These are phyloP conservation scores for Scomber colias DNA, from an alignment of 2,113 vertebrate species.

Conservation along the genomic window DNA sequence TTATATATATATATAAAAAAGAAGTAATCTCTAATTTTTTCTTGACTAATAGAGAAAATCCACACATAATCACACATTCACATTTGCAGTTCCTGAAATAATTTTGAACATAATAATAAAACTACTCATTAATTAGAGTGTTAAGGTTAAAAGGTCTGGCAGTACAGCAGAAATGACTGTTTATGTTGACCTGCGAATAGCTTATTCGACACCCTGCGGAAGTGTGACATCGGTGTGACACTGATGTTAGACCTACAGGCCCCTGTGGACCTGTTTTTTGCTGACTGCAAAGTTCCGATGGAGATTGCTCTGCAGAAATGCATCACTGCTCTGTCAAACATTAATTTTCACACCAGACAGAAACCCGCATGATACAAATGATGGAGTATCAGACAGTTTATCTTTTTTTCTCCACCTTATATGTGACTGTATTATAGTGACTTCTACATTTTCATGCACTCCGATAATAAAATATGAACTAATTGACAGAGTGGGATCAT, in stretches of 20 bases:
- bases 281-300: conserved; percentile 54
- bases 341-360: conserved; percentile 46
- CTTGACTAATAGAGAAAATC: neutral
- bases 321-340: conserved; percentile 50
- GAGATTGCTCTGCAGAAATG: conserved; percentile 56
- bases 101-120: conserved; percentile 1
- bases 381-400: conserved; percentile 5
- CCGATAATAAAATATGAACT: too few relatives aligned
- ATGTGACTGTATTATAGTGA: neutral
- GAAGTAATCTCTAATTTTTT: neutral
- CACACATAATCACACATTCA: neutral
- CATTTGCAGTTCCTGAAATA: neutral
- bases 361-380: conserved; percentile 35
- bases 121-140: neutral
- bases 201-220: conserved; percentile 7
- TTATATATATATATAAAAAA: neutral
- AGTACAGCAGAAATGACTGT: conserved; percentile 1
- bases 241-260: conserved; percentile 47
- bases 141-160: conserved; percentile 9
- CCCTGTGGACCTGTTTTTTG: conserved; percentile 59
- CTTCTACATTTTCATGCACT: neutral
- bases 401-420: neutral
- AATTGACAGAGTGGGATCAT: neutral
- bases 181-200: conserved; percentile 27
- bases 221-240: conserved; percentile 32